Evolutionary conservation across 1,140 invertebrate species (phyloP).

Genomic region (Heterodera carotae): DNA sequence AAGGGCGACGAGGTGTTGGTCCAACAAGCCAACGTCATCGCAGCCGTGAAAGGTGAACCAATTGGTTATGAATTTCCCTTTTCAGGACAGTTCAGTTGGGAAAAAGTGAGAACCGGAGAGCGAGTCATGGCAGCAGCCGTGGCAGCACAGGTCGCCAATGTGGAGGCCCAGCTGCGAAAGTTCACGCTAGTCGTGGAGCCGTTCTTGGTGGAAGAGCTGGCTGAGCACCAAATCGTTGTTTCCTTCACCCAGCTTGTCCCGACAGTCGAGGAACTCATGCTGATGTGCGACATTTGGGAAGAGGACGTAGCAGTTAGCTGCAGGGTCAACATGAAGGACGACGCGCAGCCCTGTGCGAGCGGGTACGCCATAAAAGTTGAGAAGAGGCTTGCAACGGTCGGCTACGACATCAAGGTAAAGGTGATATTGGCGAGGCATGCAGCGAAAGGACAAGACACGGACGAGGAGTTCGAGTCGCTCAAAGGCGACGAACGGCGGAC

Average conservation of each 20-base stretch:
- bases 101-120: background rate
- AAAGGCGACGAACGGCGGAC: background rate
- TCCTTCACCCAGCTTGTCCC: background rate
- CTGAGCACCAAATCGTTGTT: background rate
- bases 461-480: background rate
- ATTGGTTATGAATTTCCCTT: background rate
- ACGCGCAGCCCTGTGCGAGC: background rate
- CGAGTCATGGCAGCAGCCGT: background rate
- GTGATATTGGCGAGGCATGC: background rate
- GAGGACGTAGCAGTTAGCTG: background rate
- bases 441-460: background rate
- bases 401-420: background rate
- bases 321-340: background rate
- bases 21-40: background rate
- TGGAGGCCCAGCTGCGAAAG: background rate
- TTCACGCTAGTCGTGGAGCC: slow-evolving; percentile 1
- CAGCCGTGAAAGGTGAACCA: background rate
- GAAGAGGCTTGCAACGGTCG: background rate
- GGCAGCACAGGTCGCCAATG: background rate
- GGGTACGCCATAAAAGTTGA: background rate
- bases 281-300: background rate
- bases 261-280: background rate
- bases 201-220: background rate
- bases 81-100: background rate
- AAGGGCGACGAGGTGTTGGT: background rate